These are phyloP conservation scores for Aramus guarauna DNA, from an alignment of 2,113 vertebrate genomes.

Conservation along the genomic window DNA sequence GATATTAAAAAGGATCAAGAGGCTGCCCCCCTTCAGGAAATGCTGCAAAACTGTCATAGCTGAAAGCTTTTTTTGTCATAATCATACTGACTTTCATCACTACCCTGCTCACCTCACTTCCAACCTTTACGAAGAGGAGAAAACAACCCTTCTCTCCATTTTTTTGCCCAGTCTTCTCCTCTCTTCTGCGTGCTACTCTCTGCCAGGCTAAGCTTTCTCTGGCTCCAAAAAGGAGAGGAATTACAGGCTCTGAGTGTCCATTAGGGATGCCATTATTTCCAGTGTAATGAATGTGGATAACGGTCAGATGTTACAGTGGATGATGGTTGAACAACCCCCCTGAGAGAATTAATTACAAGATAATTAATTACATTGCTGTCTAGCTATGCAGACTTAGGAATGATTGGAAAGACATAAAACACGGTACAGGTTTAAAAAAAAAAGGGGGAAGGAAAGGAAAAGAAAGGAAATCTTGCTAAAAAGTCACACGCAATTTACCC, in stretches of 20 bases:
- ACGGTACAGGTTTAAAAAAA: background rate
- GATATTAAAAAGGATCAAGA: slow-evolving; percentile 36
- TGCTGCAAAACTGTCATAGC: background rate
- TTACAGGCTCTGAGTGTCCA: background rate
- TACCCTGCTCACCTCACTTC: background rate
- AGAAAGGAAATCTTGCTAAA: background rate
- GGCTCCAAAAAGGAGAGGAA: background rate
- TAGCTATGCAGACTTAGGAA: background rate
- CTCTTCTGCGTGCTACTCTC: background rate
- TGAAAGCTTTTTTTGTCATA: background rate
- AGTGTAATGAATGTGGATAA: background rate
- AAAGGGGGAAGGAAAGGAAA: background rate
- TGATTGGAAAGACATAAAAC: background rate
- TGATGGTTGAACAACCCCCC: background rate
- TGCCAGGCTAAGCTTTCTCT: background rate
- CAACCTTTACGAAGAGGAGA: background rate
- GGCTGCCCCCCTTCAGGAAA: background rate
- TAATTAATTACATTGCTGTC: background rate
- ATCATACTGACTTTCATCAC: background rate
- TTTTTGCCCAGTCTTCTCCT: background rate
- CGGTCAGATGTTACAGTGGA: background rate
- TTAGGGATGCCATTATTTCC: background rate
- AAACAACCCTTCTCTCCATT: background rate
- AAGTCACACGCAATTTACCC: background rate
- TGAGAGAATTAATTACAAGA: background rate